phyloP scores from a whole-genome alignment of 2,113 vertebrate genomes.

The Corythaeola cristata region DNA sequence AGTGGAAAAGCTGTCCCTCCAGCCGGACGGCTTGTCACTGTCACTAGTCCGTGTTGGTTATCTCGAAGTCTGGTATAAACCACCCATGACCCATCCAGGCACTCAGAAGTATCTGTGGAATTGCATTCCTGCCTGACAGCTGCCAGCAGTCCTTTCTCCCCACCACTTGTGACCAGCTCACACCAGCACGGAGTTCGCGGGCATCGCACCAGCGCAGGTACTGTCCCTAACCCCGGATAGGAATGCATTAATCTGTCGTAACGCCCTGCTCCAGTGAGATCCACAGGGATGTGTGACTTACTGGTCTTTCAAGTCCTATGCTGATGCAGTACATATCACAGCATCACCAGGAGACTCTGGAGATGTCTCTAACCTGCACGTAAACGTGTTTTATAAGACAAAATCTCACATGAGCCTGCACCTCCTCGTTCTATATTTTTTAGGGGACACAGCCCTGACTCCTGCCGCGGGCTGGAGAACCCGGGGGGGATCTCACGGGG shows the following conservation, averaged over 20 bases:
- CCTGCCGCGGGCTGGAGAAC: neutral
- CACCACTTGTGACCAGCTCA: neutral
- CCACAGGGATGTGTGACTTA: fast-evolving
- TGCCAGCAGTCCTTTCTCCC: neutral
- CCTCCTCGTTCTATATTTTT: fast-evolving
- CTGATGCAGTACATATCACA: neutral
- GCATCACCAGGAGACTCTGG: fast-evolving
- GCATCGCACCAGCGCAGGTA: fast-evolving
- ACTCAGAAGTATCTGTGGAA: neutral
- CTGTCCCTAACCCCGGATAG: neutral
- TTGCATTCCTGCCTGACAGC: neutral
- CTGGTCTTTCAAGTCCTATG: fast-evolving
- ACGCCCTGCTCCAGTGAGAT: fast-evolving
- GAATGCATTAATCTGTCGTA: fast-evolving
- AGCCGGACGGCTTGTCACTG: neutral
- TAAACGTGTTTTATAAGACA: fast-evolving
- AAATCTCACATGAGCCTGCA: neutral
- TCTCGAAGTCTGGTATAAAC: neutral
- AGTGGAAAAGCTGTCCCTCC: fast-evolving
- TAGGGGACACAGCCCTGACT: neutral
- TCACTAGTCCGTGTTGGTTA: fast-evolving
- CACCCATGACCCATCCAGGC: neutral
- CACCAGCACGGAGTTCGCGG: fast-evolving
- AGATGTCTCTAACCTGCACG: fast-evolving
- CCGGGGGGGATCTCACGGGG: neutral